Conservation (phyloP, 2,888 invertebrate genomes). For the Hyalella azteca region DNA sequence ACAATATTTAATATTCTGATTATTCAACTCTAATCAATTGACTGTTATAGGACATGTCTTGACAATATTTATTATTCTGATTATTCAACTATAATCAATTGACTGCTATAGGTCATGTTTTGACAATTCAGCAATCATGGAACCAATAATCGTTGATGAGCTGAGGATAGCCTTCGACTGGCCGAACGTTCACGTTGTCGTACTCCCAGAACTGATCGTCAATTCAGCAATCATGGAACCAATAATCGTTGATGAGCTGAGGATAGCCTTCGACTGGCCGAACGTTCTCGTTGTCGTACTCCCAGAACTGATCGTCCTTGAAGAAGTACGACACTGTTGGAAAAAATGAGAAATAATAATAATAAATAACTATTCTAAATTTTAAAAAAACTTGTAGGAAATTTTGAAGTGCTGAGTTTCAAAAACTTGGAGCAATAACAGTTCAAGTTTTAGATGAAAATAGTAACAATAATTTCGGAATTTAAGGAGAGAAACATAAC, state of each 20-base stretch:
- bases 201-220: slow-evolving; percentile 63
- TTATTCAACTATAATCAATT: background rate
- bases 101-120: background rate
- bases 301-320: slow-evolving; percentile 73
- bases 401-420: no score
- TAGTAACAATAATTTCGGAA: no score
- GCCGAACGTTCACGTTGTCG: slow-evolving; percentile 71
- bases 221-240: slow-evolving; percentile 20
- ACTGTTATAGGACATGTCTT: background rate
- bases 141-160: background rate
- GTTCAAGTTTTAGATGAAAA: no score
- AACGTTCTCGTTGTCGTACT: slow-evolving; percentile 70
- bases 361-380: no score
- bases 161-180: slow-evolving; percentile 70
- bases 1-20: no score
- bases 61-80: background rate
- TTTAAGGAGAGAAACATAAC: no score
- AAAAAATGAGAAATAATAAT: slow-evolving; percentile 61
- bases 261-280: slow-evolving; percentile 72
- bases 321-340: slow-evolving; percentile 94
- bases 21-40: background rate
- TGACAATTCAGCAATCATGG: background rate
- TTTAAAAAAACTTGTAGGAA: no score
- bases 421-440: no score
- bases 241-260: background rate